Conservation (phyloP, 2,888 invertebrate species). For the Orthosia gracilis region DNA sequence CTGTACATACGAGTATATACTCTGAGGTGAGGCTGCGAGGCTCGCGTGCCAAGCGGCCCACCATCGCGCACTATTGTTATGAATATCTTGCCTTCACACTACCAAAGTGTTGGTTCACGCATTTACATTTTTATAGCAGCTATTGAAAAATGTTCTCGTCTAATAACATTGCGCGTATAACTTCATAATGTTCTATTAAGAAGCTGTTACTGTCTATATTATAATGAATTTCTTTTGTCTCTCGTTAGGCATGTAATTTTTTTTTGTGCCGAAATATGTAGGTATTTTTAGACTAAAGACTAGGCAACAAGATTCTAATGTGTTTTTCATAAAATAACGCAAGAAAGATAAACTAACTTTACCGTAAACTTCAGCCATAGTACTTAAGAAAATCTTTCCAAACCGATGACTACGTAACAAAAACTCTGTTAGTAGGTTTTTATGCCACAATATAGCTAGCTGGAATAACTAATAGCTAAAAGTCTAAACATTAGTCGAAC, state of each 20-base stretch:
- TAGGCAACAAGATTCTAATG: not conserved
- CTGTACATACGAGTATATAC: constrained; percentile 2
- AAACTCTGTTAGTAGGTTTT: constrained; percentile 28
- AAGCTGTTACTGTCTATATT: not conserved
- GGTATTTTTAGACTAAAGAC: not conserved
- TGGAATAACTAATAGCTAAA: constrained; percentile 44
- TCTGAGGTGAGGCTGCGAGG: constrained; percentile 59
- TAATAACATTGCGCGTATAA: constrained; percentile 49
- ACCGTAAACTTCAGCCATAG: not conserved
- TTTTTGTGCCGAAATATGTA: not conserved
- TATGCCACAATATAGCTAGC: constrained; percentile 12
- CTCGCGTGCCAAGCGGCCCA: constrained; percentile 66
- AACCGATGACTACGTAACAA: constrained; percentile 2
- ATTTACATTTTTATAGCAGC: constrained; percentile 68
- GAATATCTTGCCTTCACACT: constrained; percentile 67
- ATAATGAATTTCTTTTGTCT: not conserved
- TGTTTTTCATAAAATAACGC: not conserved
- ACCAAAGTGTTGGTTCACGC: constrained; percentile 57
- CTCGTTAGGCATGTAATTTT: not conserved
- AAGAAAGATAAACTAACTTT: not conserved
- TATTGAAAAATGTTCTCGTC: constrained; percentile 58
- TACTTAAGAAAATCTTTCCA: constrained; percentile 12
- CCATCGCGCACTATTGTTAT: constrained; percentile 65
- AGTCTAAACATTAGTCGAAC: constrained; percentile 58
- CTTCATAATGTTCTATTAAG: constrained; percentile 47